Conservation (phyloP, 2,797 vertebrate species). For the Neosalanx taihuensis region DNA sequence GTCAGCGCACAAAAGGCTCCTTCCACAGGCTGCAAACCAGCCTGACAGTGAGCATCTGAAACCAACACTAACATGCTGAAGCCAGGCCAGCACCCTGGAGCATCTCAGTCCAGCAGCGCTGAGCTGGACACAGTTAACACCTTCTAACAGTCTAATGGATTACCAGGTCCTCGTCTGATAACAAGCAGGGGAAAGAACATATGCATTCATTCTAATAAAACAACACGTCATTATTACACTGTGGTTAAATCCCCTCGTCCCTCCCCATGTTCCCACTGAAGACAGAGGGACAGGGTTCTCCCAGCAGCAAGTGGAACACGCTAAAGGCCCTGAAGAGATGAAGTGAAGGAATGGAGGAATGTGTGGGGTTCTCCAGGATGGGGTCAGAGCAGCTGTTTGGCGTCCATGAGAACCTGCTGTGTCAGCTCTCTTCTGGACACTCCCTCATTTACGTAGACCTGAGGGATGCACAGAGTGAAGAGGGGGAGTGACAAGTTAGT, state of each 20-base stretch:
- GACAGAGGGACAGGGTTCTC: conserved; percentile 48
- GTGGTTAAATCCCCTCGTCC: conserved; percentile 36
- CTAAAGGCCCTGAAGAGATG: conserved; percentile 46
- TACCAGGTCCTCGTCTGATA: conserved; percentile 15
- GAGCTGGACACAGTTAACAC: conserved; percentile 21
- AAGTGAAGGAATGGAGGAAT: conserved; percentile 47
- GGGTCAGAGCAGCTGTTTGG: conserved; percentile 56
- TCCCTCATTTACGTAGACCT: conserved; percentile 80
- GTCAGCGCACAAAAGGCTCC: conserved; percentile 59
- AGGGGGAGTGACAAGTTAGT: conserved; percentile 25
- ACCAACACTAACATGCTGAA: conserved; percentile 60
- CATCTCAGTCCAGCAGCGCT: conserved; percentile 47
- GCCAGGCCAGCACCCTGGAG: conserved; percentile 42
- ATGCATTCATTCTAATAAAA: conserved; percentile 46
- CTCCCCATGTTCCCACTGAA: conserved; percentile 25
- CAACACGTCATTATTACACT: conserved; percentile 42
- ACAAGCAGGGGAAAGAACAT: conserved; percentile 36
- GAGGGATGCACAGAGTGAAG: conserved; percentile 41
- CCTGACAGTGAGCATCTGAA: conserved; percentile 54
- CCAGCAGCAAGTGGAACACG: conserved; percentile 57
- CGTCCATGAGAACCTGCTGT: conserved; percentile 50
- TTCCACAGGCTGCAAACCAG: conserved; percentile 63
- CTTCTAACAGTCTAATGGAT: not conserved
- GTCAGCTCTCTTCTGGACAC: conserved; percentile 41
- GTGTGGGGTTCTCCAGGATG: conserved; percentile 37